phyloP scores from a whole-genome alignment of 2,888 invertebrate species.

The Aphodius sticticus region DNA sequence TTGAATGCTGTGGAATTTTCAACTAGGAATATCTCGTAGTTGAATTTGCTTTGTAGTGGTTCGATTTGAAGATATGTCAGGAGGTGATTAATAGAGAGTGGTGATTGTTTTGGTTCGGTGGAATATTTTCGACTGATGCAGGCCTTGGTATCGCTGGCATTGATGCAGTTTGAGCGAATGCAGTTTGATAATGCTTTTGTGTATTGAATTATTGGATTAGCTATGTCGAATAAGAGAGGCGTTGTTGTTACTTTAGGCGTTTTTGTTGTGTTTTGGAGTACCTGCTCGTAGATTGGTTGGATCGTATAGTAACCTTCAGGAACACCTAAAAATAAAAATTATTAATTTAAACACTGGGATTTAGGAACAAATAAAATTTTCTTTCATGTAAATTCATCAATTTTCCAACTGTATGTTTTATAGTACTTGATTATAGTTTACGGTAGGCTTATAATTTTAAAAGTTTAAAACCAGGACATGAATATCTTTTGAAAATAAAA shows the following conservation, averaged over 20 bases:
- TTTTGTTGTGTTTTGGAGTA: conserved; percentile 43
- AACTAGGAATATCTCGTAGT: conserved; percentile 52
- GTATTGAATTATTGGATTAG: conserved; percentile 52
- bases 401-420: too few species aligned
- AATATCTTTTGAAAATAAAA: too few species aligned
- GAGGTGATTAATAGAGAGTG: not conserved
- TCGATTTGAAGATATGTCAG: conserved; percentile 51
- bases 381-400: too few species aligned
- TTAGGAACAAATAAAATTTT: not conserved
- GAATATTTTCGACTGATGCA: conserved; percentile 47
- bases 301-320: conserved; percentile 54
- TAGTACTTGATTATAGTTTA: too few species aligned
- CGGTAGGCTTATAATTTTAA: too few species aligned
- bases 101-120: not conserved
- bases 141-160: conserved; percentile 50
- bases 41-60: conserved; percentile 50
- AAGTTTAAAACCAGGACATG: too few species aligned
- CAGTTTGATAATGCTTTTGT: conserved; percentile 47
- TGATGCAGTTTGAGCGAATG: conserved; percentile 51
- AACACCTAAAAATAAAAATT: conserved; percentile 49
- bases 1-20: conserved; percentile 36
- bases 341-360: not conserved
- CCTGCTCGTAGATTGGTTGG: conserved; percentile 49
- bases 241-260: conserved; percentile 50
- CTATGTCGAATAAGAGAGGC: conserved; percentile 55